Conservation (phyloP, 92 coral and sea anemone genomes). For the Palythoa caribaeorum region DNA sequence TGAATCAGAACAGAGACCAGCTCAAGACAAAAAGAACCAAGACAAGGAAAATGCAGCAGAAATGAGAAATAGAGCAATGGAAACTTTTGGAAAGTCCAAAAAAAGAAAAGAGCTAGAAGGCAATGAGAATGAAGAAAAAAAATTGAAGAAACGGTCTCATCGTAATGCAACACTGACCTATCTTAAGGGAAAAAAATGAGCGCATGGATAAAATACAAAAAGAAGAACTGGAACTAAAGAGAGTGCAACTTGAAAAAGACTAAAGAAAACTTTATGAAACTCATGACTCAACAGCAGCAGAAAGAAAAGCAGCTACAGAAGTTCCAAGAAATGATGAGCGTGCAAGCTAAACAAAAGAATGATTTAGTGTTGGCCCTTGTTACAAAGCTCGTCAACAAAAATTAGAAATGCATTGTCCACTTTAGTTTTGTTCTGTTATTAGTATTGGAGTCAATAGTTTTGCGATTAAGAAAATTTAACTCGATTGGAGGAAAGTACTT, state of each 20-base stretch:
- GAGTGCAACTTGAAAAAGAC: conserved; percentile 52
- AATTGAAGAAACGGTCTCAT: background rate
- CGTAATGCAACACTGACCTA: conserved; percentile 5
- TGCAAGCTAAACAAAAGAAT: conserved; percentile 48
- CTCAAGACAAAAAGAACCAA: conserved; percentile 42
- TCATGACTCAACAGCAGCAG: conserved; percentile 58
- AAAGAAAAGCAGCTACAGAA: conserved; percentile 53
- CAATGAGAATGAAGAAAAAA: conserved; percentile 3
- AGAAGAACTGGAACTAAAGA: conserved; percentile 40
- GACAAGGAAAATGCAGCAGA: conserved; percentile 43
- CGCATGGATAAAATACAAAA: conserved; percentile 30
- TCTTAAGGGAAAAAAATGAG: conserved; percentile 46
- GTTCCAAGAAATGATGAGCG: conserved; percentile 45
- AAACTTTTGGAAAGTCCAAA: conserved; percentile 39
- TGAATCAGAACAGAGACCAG: conserved; percentile 32
- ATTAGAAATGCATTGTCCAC: conserved; percentile 12
- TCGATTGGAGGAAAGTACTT: no score
- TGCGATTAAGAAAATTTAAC: no score
- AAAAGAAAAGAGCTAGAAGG: conserved; percentile 37
- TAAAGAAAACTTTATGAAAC: conserved; percentile 33
- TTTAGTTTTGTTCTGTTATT: background rate
- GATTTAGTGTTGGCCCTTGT: conserved; percentile 59
- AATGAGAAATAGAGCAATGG: conserved; percentile 43
- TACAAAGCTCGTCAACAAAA: conserved; percentile 34
- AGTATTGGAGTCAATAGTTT: no score